Base-by-base conservation (phyloP, 1,140 invertebrate genomes). In the Trichonephila clavipes region DNA sequence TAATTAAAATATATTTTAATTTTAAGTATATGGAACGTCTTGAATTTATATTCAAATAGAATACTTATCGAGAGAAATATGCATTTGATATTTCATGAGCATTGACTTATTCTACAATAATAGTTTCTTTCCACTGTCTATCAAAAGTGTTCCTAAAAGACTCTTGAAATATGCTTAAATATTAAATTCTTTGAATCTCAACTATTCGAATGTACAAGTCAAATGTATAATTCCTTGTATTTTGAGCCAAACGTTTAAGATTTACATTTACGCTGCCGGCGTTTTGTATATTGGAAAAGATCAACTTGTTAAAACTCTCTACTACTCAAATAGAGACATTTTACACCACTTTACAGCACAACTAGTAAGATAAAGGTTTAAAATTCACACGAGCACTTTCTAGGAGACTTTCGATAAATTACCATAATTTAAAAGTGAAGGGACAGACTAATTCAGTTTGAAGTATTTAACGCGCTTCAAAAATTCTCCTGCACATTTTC, bases 341-440 rank as follows among this genome's bases (percentile, higher is more conserved):
- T 85, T 58, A 85, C 24, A 85, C 83, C 83, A 85, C 51, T 85
- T 51, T 85, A 19, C 40, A 28, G 24, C n/a, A 51, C 58, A 85
- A 64, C 61, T n/a, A 28, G 61, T 6, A 44, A 66, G 61, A 16
- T 64, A 24, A 24, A 28, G 62, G 64, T 92, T 85, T 92, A 62
- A 85, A 92, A 92, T 92, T 92, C 82, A 92, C 69, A 61, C 28
- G 28, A 92, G 40, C 90, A 62, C 81, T 81, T 92, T 59, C n/a
- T 44, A 81, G 51, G 59, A 61, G 58, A 24, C 59, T 62, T 66
- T 85, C 58, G 90, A 64, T 81, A 92, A 92, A 92, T 92, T 92
- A 92, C 61, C 90, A 92, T 92, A 92, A 92, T 85, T 92, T 92
- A 92, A 92, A 92, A 85, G 81, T 85, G 90, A 92, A 92, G 72